These are phyloP conservation scores for Pionites leucogaster DNA, from an alignment of 2,113 vertebrate genomes.

Conservation along the genomic window DNA sequence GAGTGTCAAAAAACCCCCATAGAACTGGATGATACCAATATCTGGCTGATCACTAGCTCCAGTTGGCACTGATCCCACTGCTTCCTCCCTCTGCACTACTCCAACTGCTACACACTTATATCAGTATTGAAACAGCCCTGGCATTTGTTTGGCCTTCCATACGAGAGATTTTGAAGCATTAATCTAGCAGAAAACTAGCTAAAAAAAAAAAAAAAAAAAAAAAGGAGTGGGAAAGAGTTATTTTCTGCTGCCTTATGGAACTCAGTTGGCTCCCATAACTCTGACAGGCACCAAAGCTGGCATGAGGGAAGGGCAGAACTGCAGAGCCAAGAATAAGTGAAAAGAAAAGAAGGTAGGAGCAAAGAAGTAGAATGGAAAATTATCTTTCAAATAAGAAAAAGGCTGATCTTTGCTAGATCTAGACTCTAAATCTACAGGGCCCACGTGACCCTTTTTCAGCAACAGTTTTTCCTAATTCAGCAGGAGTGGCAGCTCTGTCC, in stretches of 20 bases:
- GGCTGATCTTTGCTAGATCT: neutral
- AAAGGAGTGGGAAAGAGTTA: fast-evolving
- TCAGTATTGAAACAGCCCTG: neutral
- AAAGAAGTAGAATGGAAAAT: neutral
- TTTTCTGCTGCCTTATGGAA: neutral
- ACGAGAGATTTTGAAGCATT: neutral
- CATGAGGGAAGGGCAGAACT: neutral
- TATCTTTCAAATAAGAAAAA: neutral
- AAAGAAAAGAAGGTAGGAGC: neutral
- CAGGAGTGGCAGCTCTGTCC: neutral
- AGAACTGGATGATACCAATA: neutral
- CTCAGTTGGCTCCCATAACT: neutral
- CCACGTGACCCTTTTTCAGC: neutral
- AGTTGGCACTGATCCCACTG: neutral
- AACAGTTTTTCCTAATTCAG: neutral
- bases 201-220: fast-evolving
- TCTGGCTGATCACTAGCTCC: neutral
- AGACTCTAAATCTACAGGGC: neutral
- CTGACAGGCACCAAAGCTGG: neutral
- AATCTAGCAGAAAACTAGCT: neutral
- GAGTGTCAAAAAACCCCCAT: neutral
- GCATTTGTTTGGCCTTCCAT: neutral
- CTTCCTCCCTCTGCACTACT: neutral
- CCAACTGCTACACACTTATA: neutral
- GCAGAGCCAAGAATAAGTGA: neutral